Percentiles rank a stretch among this genome's conserved stretches.
Conservation (phyloP, 1,140 invertebrate species). For the Teleogryllus occipitalis region DNA sequence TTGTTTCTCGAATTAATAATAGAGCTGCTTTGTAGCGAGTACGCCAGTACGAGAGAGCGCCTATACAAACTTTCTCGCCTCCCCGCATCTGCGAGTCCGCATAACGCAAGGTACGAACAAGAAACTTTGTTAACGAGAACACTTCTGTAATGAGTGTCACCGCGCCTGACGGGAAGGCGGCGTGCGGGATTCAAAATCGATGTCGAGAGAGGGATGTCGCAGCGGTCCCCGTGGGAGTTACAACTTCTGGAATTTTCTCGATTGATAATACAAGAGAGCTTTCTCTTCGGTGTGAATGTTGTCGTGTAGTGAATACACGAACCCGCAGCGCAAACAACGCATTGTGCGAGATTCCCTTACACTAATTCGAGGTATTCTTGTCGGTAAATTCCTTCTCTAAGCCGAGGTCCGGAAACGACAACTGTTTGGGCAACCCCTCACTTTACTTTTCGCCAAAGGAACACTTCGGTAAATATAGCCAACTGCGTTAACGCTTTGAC, state of each 20-base stretch:
- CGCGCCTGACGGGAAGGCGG: neutral
- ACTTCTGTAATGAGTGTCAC: neutral
- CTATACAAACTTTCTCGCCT: neutral
- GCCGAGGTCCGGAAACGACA: too few relatives aligned
- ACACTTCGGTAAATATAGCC: neutral
- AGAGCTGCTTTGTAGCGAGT: neutral
- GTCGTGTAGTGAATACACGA: too few relatives aligned
- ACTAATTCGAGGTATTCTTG: too few relatives aligned
- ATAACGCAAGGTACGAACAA: neutral
- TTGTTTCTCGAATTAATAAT: slow-evolving; percentile 6
- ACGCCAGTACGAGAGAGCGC: neutral
- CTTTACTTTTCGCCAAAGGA: too few relatives aligned
- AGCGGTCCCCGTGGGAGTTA: too few relatives aligned
- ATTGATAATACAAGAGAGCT: too few relatives aligned
- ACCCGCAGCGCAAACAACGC: too few relatives aligned
- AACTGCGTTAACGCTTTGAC: neutral
- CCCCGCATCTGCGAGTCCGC: neutral
- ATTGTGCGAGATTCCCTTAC: too few relatives aligned
- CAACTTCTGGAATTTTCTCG: too few relatives aligned
- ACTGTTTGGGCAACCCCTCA: too few relatives aligned
- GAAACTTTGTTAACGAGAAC: neutral
- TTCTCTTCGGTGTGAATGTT: too few relatives aligned
- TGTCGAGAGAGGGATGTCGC: neutral
- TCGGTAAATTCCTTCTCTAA: too few relatives aligned
- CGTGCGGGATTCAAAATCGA: neutral